phyloP scores from a whole-genome alignment of 2,797 vertebrate genomes.

The Xenops minutus region DNA sequence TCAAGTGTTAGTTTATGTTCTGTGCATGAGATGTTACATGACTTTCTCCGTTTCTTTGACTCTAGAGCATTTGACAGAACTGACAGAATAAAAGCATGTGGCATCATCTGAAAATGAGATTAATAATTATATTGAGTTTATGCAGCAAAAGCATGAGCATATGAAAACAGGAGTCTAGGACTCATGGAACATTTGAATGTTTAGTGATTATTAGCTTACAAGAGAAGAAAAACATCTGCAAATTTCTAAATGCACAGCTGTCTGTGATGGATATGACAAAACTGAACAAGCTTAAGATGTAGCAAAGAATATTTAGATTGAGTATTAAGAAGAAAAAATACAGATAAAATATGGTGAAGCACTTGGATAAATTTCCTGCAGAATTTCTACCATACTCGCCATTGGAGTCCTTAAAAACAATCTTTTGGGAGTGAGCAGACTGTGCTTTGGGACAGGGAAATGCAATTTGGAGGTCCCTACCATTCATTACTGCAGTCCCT shows the following conservation, averaged over 20 bases:
- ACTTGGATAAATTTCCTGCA: background rate
- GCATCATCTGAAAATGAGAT: background rate
- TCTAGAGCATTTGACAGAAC: constrained; percentile 4
- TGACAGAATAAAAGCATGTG: background rate
- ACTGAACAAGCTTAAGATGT: background rate
- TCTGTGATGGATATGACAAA: background rate
- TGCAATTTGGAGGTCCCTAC: background rate
- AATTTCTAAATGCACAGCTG: background rate
- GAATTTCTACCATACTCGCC: background rate
- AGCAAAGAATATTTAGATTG: background rate
- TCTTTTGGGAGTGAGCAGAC: background rate
- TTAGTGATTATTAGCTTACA: background rate
- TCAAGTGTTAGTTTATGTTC: background rate
- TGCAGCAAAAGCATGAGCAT: background rate
- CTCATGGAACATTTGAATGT: background rate
- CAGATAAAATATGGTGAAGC: background rate
- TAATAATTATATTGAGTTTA: background rate
- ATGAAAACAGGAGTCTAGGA: background rate
- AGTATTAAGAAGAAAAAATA: background rate
- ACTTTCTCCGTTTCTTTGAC: background rate
- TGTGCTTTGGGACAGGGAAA: background rate
- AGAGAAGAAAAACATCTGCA: background rate
- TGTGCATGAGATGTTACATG: background rate
- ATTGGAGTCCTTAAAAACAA: background rate
- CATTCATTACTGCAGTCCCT: background rate